phyloP scores from a whole-genome alignment of 2,888 invertebrate species.

The Bimastos eiseni region DNA sequence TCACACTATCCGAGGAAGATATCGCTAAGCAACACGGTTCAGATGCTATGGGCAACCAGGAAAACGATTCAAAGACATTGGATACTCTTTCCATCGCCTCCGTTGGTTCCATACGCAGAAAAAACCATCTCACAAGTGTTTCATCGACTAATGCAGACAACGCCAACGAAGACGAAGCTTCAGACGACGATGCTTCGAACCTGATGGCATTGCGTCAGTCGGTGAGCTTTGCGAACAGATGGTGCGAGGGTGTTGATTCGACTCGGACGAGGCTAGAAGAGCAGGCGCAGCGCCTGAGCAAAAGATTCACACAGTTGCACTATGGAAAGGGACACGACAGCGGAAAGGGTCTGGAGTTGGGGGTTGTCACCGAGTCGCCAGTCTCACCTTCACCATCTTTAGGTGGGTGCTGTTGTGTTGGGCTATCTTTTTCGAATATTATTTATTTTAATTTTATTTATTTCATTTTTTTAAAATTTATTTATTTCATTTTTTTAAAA shows the following conservation, averaged over 20 bases:
- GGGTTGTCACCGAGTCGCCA: neutral
- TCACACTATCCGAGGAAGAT: neutral
- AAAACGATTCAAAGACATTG: neutral
- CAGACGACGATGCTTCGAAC: neutral
- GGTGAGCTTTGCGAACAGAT: neutral
- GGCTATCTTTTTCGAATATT: neutral
- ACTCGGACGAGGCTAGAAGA: neutral
- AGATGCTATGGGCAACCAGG: neutral
- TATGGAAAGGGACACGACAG: neutral
- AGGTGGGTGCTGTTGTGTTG: neutral
- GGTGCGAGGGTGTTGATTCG: conserved; percentile 18
- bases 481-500: neutral
- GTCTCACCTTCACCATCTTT: neutral
- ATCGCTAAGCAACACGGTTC: neutral
- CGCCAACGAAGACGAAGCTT: neutral
- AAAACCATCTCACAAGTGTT: neutral
- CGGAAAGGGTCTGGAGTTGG: neutral
- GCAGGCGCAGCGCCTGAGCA: conserved; percentile 23
- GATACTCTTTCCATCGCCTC: neutral
- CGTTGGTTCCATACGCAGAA: neutral
- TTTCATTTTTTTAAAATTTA: neutral
- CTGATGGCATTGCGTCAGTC: conserved; percentile 26
- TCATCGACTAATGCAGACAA: neutral
- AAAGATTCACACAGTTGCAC: conserved; percentile 10
- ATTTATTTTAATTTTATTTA: neutral